A percentile compares a stretch with the other conserved stretches of the same genome.
Evolutionary conservation across 2,797 vertebrate species (phyloP).

Genomic region (Caiman crocodilus): DNA sequence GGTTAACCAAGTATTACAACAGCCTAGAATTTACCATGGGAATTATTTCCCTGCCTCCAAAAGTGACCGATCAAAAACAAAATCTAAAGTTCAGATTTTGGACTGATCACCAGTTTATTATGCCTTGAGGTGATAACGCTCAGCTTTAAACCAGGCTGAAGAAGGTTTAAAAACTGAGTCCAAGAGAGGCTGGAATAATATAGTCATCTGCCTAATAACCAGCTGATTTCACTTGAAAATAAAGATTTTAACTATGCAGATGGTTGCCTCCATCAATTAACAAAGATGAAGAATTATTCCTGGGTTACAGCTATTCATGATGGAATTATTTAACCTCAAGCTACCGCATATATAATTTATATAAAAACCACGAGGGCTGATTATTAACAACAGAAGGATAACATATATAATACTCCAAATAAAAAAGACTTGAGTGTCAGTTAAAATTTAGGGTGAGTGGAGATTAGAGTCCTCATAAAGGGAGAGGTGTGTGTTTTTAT

Average conservation of each 20-base stretch:
- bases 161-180: conserved; percentile 48
- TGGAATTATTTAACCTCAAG: background rate
- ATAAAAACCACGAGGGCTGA: background rate
- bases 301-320: background rate
- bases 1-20: conserved; percentile 12
- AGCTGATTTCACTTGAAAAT: conserved; percentile 58
- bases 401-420: too few species aligned
- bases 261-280: background rate
- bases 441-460: background rate
- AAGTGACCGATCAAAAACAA: conserved; percentile 47
- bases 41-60: conserved; percentile 37
- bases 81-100: conserved; percentile 44
- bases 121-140: conserved; percentile 49
- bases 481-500: background rate
- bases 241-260: background rate
- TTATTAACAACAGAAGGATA: too few species aligned
- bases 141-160: background rate
- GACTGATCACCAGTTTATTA: conserved; percentile 24
- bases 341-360: background rate
- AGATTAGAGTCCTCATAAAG: background rate
- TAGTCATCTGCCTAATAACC: conserved; percentile 25
- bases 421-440: background rate
- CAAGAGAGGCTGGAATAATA: conserved; percentile 24
- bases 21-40: conserved; percentile 23
- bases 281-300: background rate